These are phyloP conservation scores for Acanthisitta chloris DNA, from an alignment of 2,113 vertebrate genomes.

Conservation along the genomic window DNA sequence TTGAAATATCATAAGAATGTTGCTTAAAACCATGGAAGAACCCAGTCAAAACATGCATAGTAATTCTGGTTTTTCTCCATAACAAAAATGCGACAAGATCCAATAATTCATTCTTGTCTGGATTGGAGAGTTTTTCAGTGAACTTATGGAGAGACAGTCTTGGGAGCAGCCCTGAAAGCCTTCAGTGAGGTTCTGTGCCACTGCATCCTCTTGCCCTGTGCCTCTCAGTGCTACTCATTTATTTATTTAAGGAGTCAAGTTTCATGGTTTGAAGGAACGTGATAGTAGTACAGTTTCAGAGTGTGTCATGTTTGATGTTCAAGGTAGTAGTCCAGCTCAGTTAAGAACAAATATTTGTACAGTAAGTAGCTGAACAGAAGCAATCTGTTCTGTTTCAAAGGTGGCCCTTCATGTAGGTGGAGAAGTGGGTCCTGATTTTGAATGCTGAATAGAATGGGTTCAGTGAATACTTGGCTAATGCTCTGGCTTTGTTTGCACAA, in stretches of 20 bases:
- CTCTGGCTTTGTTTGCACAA: background rate
- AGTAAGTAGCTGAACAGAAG: background rate
- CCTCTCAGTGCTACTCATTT: background rate
- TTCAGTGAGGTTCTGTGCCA: background rate
- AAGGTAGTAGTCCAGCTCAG: background rate
- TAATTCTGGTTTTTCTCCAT: background rate
- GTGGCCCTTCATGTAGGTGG: background rate
- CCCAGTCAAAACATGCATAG: background rate
- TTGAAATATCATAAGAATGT: background rate
- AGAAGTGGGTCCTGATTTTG: background rate
- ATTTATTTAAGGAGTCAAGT: background rate
- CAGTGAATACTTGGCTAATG: background rate
- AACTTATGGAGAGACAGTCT: background rate
- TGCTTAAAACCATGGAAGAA: background rate
- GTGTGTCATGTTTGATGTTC: background rate
- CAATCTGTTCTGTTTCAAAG: background rate
- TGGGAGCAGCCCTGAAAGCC: background rate
- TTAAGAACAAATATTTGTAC: background rate
- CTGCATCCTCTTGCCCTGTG: background rate
- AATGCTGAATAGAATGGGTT: background rate
- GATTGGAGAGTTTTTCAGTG: background rate
- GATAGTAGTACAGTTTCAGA: background rate
- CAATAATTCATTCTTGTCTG: background rate
- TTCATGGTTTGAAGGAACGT: background rate
- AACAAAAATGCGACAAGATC: background rate